A percentile compares a stretch with the other conserved stretches of the same genome.
Evolutionary conservation across 2,113 vertebrate genomes (phyloP).

Genomic region (Taurulus bubalis): DNA sequence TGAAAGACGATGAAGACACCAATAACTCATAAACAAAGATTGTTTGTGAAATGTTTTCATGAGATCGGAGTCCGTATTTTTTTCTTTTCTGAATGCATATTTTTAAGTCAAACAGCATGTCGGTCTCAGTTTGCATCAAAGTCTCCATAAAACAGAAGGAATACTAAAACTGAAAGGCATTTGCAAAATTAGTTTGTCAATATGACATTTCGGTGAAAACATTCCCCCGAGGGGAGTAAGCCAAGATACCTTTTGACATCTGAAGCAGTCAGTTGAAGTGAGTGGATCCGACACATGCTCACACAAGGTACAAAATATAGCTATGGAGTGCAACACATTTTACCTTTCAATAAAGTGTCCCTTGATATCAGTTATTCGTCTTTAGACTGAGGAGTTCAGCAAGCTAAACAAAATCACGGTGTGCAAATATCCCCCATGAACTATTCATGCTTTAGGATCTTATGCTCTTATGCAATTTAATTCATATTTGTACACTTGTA

Average conservation of each 20-base stretch:
- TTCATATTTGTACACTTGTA: conserved; percentile 2
- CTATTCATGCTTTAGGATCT: background rate
- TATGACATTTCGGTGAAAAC: conserved; percentile 62
- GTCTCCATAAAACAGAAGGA: background rate
- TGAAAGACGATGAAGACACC: conserved; percentile 23
- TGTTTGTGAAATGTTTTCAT: conserved; percentile 43
- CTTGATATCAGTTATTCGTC: conserved; percentile 6
- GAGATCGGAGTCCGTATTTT: background rate
- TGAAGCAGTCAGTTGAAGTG: conserved; percentile 39
- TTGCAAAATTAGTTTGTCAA: conserved; percentile 54
- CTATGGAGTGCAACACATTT: conserved; percentile 6
- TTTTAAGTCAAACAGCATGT: conserved; percentile 29
- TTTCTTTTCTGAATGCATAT: conserved; percentile 11
- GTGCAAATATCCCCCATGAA: conserved; percentile 6
- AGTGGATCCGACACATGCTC: conserved; percentile 55
- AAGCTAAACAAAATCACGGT: background rate
- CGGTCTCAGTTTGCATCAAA: conserved; percentile 39
- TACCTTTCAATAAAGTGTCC: conserved; percentile 29
- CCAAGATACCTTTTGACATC: conserved; percentile 50
- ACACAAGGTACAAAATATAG: conserved; percentile 32
- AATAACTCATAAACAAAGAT: conserved; percentile 34
- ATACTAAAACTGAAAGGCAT: conserved; percentile 28
- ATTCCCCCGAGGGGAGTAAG: conserved; percentile 40
- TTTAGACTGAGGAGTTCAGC: conserved; percentile 2
- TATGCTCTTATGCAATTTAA: background rate